Base-by-base conservation (phyloP, 2,797 vertebrate species). In the Anabacerthia variegaticeps region DNA sequence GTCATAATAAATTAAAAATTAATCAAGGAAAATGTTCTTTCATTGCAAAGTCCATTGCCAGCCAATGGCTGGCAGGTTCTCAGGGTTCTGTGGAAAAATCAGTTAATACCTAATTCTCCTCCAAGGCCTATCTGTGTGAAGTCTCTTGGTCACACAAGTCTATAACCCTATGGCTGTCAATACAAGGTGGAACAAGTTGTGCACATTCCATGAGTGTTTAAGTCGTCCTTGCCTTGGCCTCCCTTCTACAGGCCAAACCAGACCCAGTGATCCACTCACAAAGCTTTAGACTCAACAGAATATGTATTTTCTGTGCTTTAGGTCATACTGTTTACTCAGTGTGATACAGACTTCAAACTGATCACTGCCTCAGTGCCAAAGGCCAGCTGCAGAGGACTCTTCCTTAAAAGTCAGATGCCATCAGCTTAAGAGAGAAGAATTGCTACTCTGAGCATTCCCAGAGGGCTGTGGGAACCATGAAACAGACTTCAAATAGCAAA, bases 121-220 rank as follows among this genome's bases (percentile, higher is more conserved):
- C 58, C 52, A 87, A 62, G 9, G 7, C 15, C 26, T 26, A 3
- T 0, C 0, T 46, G 24, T 63, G 7, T 79, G 63, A 83, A 76
- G 30, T 22, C 55, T 69, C 27, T 37, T 17, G 8, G 9, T 14
- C 46, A 34, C 6, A 2, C 23, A 91, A 59, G 14, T 20, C 36
- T 73, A 7, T 37, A 69, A 76, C 14, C 32, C 52, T 20, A 4
- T 1, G 18, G 32, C 10, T 59, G 44, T 22, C 28, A 26, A 41
- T 1, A 37, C 32, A 71, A 54, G 4, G 5, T 37, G 16, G 28
- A 84, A 39, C 4, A 7, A 54, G 7, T 13, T 23, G 18, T 27
- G 32, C 24, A 22, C 21, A 32, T 62, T 59, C 28, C 34, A 2
- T 20, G 13, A 18, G 23, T 48, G 21, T 48, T 46, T 75, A 30